phyloP scores from a whole-genome alignment of 2,888 invertebrate species.

The Mimas tiliae region DNA sequence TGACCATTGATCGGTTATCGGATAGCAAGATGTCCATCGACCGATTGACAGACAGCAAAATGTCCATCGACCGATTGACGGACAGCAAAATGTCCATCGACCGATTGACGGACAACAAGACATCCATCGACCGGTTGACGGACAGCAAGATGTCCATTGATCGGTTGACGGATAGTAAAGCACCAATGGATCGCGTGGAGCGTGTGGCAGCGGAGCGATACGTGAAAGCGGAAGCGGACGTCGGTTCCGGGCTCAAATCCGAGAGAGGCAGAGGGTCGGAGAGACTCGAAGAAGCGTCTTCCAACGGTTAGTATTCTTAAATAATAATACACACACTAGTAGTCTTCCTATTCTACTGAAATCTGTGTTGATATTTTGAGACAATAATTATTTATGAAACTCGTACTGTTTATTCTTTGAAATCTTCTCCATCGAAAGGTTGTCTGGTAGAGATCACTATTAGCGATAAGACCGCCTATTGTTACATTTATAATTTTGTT shows the following conservation, averaged over 20 bases:
- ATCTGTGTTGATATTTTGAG: no score
- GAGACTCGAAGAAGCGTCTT: constrained; percentile 64
- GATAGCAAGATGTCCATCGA: constrained; percentile 39
- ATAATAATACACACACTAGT: background rate
- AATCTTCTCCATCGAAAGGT: no score
- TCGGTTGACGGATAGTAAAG: constrained; percentile 22
- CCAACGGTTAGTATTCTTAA: constrained; percentile 59
- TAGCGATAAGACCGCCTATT: no score
- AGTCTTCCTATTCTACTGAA: no score
- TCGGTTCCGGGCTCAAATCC: constrained; percentile 68
- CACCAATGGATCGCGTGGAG: constrained; percentile 42
- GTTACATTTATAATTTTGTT: no score
- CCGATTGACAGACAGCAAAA: constrained; percentile 36
- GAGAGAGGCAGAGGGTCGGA: constrained; percentile 66
- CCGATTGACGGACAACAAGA: constrained; percentile 44
- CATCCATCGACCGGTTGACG: no score
- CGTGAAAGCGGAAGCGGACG: constrained; percentile 74
- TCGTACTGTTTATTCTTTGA: no score
- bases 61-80: constrained; percentile 41
- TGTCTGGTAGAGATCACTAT: no score
- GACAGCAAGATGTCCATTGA: no score
- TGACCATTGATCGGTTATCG: constrained; percentile 24
- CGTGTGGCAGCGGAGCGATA: constrained; percentile 66
- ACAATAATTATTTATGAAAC: no score
- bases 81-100: constrained; percentile 47